Conservation (phyloP, 2,888 invertebrate species). For the Oxystoma pomonae region DNA sequence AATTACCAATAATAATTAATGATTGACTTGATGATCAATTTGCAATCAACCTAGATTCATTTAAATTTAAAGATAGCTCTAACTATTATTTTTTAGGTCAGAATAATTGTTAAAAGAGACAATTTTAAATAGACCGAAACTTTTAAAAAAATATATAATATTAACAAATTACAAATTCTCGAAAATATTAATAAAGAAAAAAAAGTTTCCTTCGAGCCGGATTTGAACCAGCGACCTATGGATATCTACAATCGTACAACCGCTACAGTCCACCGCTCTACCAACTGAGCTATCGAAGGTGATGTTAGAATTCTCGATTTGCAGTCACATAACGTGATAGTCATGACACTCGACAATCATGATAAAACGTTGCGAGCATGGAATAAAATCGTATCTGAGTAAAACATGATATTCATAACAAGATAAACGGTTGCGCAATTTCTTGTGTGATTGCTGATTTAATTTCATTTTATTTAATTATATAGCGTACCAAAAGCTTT, state of each 20-base stretch:
- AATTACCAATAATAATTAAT: not conserved
- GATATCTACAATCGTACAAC: conserved; percentile 10
- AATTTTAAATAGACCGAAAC: no score
- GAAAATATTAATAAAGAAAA: not conserved
- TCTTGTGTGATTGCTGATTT: no score
- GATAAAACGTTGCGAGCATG: not conserved
- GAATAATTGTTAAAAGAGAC: no score
- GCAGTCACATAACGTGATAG: not conserved
- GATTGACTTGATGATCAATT: not conserved
- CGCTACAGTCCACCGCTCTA: conserved; percentile 41
- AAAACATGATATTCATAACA: no score
- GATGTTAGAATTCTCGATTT: conserved; percentile 1
- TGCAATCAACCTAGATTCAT: not conserved
- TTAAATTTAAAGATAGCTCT: not conserved
- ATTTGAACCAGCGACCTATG: conserved; percentile 5
- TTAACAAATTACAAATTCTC: not conserved
- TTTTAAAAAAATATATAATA: no score
- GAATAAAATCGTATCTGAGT: not conserved
- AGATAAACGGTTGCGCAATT: no score
- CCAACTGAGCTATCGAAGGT: conserved; percentile 44
- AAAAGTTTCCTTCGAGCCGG: conserved; percentile 3
- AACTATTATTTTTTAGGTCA: not conserved
- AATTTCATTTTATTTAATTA: no score
- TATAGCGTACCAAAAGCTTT: no score
- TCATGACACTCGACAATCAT: not conserved